Evolutionary conservation across 2,797 vertebrate genomes (phyloP).

Genomic region (Anomalospiza imberbis): DNA sequence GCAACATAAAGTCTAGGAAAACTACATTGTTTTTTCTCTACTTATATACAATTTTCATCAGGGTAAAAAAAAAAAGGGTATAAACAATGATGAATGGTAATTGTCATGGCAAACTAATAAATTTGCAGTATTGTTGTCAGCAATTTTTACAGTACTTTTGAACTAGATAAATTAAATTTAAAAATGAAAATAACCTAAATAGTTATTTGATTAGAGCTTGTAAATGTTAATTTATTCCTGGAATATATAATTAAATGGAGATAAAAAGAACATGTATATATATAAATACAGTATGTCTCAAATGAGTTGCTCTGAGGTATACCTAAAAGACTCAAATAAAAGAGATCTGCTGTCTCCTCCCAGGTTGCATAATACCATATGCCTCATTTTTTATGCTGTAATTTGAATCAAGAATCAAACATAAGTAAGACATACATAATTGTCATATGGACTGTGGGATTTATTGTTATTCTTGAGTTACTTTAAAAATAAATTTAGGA

Average conservation of each 20-base stretch:
- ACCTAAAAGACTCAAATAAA: not conserved
- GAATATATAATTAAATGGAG: not conserved
- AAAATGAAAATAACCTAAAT: not conserved
- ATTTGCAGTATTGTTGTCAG: not conserved
- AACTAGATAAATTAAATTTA: not conserved
- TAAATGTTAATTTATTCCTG: not conserved
- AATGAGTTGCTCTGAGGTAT: not conserved
- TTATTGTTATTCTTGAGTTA: not conserved
- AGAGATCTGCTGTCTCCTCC: not conserved
- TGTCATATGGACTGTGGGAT: not conserved
- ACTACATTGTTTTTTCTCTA: not conserved
- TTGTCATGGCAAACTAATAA: not conserved
- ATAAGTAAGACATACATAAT: not conserved
- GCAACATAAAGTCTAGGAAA: not conserved
- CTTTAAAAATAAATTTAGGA: not conserved
- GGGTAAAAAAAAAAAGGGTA: not conserved
- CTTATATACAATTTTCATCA: not conserved
- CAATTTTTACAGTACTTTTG: not conserved
- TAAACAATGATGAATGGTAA: not conserved
- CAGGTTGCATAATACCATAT: not conserved
- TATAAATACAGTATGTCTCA: not conserved
- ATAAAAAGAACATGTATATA: not conserved
- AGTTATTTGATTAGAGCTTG: not conserved
- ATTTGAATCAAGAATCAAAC: not conserved
- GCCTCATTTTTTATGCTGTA: not conserved